Evolutionary conservation across 1,140 invertebrate genomes (phyloP), one percentile per base, ranked within the genome.

Genomic region (Pteromalus puparum): DNA sequence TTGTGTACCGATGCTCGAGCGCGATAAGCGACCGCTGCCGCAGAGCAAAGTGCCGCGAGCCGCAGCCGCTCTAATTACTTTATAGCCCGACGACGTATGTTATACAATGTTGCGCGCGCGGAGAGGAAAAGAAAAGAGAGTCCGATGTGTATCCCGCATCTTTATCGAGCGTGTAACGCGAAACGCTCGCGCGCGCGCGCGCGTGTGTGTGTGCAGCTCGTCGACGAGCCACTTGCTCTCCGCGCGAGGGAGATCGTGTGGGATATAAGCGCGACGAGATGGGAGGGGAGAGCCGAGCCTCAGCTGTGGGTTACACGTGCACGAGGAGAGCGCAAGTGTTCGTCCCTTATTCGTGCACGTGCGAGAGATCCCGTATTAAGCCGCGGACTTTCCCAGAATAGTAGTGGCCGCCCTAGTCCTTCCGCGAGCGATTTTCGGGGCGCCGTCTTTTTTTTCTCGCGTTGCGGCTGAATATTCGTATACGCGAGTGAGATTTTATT

Each of bases 161-260:
- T 90, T 90, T 90, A 89, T 88, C 78, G 86, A 28, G 77, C 84
- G 87, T 90, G n/a, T n/a, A 90, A 89, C 89, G 88, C 76, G 88
- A 90, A 90, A 90, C 87, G 82, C 89, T 87, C 1, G 15, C 2
- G 0, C 75, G 88, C 72, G 72, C 76, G 79, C 48, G 87, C 81
- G 70, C 85, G 77, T 76, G 38, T 84, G 70, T 34, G 48, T 53
- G 68, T n/a, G n/a, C n/a, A n/a, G n/a, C n/a, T n/a, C n/a, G n/a
- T 81, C 34, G 28, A 72, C 79, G 38, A 38, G 67, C 34, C 30
- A 81, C 48, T 83, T 61, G n/a, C 42, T 28, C 2, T 9, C n/a
- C n/a, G 67, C 67, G 26, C 67, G 46, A 15, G 46, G 46, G 46
- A 48, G 46, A 48, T 48, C 46, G 46, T 5, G 13, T 5, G 12